phyloP scores from a whole-genome alignment of 2,113 vertebrate genomes.

The Tretioscincus oriximinensis region DNA sequence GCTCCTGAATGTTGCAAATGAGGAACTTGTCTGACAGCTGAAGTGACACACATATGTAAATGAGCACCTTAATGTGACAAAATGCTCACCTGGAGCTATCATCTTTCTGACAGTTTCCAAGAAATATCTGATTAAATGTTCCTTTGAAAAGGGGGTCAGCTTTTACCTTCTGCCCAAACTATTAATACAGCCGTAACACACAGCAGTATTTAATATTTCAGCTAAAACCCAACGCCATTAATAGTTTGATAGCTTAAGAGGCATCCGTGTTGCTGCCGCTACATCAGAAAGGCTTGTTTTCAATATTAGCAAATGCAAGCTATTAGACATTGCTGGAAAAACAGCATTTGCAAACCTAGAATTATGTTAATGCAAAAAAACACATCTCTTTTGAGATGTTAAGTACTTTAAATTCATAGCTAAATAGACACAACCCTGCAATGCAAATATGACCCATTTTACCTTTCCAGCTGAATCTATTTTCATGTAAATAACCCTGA shows the following conservation, averaged over 20 bases:
- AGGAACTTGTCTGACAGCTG: conserved; percentile 23
- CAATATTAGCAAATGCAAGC: background rate
- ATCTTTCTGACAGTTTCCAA: conserved; percentile 3
- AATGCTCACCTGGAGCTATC: conserved; percentile 24
- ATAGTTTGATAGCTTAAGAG: background rate
- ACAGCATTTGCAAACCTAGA: background rate
- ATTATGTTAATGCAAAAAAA: background rate
- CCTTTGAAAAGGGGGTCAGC: background rate
- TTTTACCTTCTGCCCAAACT: background rate
- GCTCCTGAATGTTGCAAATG: background rate
- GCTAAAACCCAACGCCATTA: background rate
- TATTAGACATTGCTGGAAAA: background rate
- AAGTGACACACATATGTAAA: background rate
- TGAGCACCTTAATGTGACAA: conserved; percentile 36
- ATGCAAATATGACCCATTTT: background rate
- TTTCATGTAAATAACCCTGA: background rate
- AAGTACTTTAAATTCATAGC: conserved; percentile 4
- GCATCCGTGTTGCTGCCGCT: background rate
- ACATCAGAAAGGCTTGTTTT: background rate
- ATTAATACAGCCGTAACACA: background rate
- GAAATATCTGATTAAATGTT: conserved; percentile 6
- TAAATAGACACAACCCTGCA: background rate
- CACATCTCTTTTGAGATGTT: background rate
- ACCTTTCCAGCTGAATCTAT: background rate
- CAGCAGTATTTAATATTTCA: background rate